Base-by-base conservation (phyloP, 2,113 vertebrate species). In the Rhadina sibilatrix region DNA sequence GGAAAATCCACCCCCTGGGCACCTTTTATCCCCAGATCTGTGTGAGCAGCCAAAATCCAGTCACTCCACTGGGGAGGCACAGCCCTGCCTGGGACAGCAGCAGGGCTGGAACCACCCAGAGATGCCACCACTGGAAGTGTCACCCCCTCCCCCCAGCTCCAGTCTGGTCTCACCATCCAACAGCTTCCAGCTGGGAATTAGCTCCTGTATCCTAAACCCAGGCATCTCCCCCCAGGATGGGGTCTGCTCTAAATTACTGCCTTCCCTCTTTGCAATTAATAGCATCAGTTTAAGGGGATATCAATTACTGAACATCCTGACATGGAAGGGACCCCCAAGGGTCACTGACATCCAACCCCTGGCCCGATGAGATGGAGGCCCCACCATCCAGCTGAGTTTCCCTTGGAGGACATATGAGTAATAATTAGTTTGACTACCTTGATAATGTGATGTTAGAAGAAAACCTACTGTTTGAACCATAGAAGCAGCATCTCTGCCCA, bases 11-110 rank as follows among this genome's bases (percentile, higher is more conserved):
- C 35, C 24, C 14, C 33, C 28, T 22, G 10, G 3, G 35, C 0
- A 0, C 47, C 52, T 78, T 52, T 30, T 28, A 17, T 28, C 74
- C 50, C 59, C 69, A 87, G 56, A 28, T 91, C 44, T 27, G 1
- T 2, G 12, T 31, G 27, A 44, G 0, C 2, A 93, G 59, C 24
- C 5, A 8, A 46, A 40, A 70, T 23, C 56, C n/a, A 21, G 28
- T 9, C 0, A 0, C 19, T 38, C 46, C 1, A 1, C 28, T 3
- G 16, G 13, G 19, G 35, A 12, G 16, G 61, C 23, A 70, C 22
- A 53, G 74, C 83, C 40, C 11, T 28, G 44, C 33, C 53, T 17
- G 13, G 42, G 63, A 16, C 72, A 63, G 68, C 61, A 42, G 76
- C 61, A 61, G 0, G 2, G 69, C 60, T 37, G 44, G 52, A 68